Evolutionary conservation across 2,797 vertebrate genomes (phyloP).

Genomic region (Tympanoctomys barrerae): DNA sequence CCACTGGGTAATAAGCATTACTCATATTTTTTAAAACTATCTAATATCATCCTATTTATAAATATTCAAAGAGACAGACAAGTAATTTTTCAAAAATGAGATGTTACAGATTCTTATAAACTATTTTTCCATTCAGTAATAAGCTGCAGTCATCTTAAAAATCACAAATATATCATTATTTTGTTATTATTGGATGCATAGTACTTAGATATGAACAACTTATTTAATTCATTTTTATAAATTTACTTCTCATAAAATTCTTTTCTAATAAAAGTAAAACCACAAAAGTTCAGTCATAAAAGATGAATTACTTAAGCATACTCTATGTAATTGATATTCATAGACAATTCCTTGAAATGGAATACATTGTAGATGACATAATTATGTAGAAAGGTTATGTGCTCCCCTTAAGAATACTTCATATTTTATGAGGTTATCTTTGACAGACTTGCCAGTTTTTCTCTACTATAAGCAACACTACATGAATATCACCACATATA

Average conservation of each 20-base stretch:
- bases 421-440: slow-evolving; percentile 1
- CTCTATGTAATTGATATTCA: background rate
- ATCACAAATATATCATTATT: background rate
- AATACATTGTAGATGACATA: background rate
- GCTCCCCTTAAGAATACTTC: background rate
- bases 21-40: background rate
- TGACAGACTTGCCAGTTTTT: background rate
- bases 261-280: slow-evolving; percentile 9
- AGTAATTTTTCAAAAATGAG: background rate
- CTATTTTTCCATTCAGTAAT: background rate
- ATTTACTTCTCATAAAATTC: background rate
- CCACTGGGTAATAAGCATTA: background rate
- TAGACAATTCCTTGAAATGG: background rate
- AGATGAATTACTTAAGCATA: slow-evolving; percentile 5
- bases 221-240: slow-evolving; percentile 13
- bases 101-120: background rate
- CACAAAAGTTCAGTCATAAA: slow-evolving; percentile 24
- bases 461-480: background rate
- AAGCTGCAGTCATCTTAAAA: background rate
- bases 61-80: background rate
- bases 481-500: background rate
- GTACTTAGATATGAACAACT: background rate
- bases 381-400: background rate
- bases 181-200: background rate
- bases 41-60: background rate